Conservation (phyloP, 2,888 invertebrate species). For the Calameuta filiformis region DNA sequence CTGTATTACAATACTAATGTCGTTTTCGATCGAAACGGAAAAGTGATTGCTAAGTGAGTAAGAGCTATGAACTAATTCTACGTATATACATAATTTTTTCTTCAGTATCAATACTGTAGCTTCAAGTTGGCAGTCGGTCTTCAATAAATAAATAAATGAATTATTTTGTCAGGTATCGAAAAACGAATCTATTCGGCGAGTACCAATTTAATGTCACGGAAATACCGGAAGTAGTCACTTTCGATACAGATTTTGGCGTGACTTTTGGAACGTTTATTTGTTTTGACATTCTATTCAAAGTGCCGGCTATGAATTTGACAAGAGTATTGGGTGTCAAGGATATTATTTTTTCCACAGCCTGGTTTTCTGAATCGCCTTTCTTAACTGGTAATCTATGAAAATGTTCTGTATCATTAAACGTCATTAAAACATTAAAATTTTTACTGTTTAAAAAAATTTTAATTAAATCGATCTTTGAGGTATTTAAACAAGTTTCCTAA, state of each 20-base stretch:
- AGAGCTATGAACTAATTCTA: slow-evolving; percentile 16
- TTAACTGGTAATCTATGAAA: slow-evolving; percentile 58
- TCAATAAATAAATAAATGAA: not conserved
- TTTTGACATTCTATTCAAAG: slow-evolving; percentile 69
- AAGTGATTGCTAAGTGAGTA: slow-evolving; percentile 67
- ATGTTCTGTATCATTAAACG: not conserved
- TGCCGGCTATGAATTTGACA: slow-evolving; percentile 66
- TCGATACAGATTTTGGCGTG: slow-evolving; percentile 69
- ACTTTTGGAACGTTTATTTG: slow-evolving; percentile 70
- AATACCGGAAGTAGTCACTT: slow-evolving; percentile 59
- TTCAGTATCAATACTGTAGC: not conserved
- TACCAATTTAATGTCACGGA: slow-evolving; percentile 53
- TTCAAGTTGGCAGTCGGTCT: not conserved
- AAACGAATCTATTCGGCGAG: slow-evolving; percentile 68
- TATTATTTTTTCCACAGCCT: slow-evolving; percentile 69
- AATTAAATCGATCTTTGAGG: not conserved
- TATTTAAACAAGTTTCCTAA: not conserved
- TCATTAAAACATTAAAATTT: no score
- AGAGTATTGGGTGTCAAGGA: slow-evolving; percentile 62
- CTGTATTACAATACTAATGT: slow-evolving; percentile 69
- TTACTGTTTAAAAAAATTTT: not conserved
- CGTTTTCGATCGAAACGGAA: slow-evolving; percentile 68
- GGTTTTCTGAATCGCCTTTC: slow-evolving; percentile 70
- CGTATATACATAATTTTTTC: slow-evolving; percentile 40
- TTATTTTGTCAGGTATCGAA: slow-evolving; percentile 62